A percentile compares a stretch with the other conserved stretches of the same genome.
These are phyloP conservation scores for Hesperia comma DNA, from an alignment of 2,888 invertebrate species.

Conservation along the genomic window DNA sequence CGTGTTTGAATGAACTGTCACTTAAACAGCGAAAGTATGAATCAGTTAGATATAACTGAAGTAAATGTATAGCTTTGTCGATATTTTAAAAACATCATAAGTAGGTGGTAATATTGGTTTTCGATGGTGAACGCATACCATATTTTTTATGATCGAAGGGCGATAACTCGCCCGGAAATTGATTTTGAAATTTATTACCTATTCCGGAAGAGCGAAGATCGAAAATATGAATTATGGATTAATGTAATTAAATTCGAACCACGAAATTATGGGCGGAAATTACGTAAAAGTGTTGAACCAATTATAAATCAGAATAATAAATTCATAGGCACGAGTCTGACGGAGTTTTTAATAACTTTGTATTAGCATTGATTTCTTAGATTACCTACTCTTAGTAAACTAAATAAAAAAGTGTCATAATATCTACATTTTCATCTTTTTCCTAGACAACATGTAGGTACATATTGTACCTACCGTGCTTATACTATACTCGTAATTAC, in stretches of 20 bases:
- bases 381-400: too few relatives aligned
- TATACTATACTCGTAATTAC: too few relatives aligned
- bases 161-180: slow-evolving; percentile 26
- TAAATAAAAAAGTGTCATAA: too few relatives aligned
- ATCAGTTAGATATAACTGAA: too few relatives aligned
- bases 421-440: too few relatives aligned
- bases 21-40: too few relatives aligned
- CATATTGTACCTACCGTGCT: too few relatives aligned
- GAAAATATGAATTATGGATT: slow-evolving; percentile 17
- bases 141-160: slow-evolving; percentile 8
- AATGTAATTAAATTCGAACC: slow-evolving; percentile 23
- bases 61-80: too few relatives aligned
- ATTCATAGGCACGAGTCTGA: neutral
- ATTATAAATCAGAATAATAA: slow-evolving; percentile 7
- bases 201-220: slow-evolving; percentile 22
- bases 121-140: neutral
- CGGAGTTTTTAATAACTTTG: too few relatives aligned
- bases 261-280: slow-evolving; percentile 8
- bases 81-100: neutral
- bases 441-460: too few relatives aligned
- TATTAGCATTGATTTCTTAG: too few relatives aligned
- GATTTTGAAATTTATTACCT: slow-evolving; percentile 33
- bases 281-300: neutral
- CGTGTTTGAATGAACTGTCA: too few relatives aligned
- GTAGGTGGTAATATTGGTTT: neutral